Base-by-base conservation (phyloP, 2,113 vertebrate species). In the Rattus rattus region DNA sequence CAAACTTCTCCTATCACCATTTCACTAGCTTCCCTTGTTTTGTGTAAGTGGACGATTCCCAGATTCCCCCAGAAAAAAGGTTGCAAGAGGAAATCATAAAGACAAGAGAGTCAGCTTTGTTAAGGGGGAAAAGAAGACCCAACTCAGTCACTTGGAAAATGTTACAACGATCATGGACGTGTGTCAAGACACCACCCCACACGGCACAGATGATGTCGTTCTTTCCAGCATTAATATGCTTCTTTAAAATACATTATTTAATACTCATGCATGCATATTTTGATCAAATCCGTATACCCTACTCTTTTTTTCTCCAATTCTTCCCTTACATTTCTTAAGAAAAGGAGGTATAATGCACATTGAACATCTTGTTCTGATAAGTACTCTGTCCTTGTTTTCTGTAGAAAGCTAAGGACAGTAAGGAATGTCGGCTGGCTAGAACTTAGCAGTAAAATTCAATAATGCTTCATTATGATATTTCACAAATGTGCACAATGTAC, bases 361-460 rank as follows among this genome's bases (percentile, higher is more conserved):
- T 69, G 61, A 84, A 24, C 83, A n/a, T 59, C 47, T 83, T 94
- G 12, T 65, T 79, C 7, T 92, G 61, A 84, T 79, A 77, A 87
- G 83, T 33, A 87, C 7, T 1, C 47, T 59, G 12, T 3, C 36
- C 1, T 80, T 43, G 65, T 13, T 75, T 79, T 88, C 17, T 69
- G 28, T 30, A 67, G 63, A 52, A 79, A 9, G 12, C 61, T 56
- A 24, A 36, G 6, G 7, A 20, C 73, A n/a, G 54, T 83, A 79
- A 63, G 69, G 96, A 96, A 39, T 95, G 33, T 43, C 33, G 70
- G 36, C 39, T 87, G 30, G 28, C 63, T 33, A 90, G 36, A 93
- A 52, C 72, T 87, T 61, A 83, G 36, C 5, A 77, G 30, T 75
- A 90, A 91, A 94, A 84, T 73, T 56, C 61, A 88, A 24, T 5